Evolutionary conservation across 1,140 invertebrate species (phyloP).

Genomic region (Pentalonia nigronervosa): DNA sequence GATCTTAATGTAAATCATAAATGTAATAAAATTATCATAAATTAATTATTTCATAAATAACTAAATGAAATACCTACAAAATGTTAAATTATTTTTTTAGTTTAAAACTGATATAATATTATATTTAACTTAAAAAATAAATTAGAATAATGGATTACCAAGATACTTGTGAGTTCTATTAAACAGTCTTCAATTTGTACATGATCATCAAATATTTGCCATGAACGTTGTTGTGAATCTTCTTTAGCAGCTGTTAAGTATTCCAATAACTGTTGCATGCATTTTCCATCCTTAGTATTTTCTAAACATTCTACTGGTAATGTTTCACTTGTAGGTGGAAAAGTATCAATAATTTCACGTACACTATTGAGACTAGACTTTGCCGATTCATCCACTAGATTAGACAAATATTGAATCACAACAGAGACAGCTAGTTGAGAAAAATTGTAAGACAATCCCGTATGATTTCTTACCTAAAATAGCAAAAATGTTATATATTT

Average conservation of each 20-base stretch:
- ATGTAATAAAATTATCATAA: background rate
- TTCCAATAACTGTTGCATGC: slow-evolving; percentile 80
- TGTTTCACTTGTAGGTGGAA: slow-evolving; percentile 41
- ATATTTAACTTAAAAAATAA: background rate
- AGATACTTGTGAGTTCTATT: slow-evolving; percentile 83
- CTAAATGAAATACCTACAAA: background rate
- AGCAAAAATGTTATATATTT: background rate
- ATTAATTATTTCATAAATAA: background rate
- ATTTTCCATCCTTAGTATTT: slow-evolving; percentile 78
- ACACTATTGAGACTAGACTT: slow-evolving; percentile 55
- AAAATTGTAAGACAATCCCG: slow-evolving; percentile 85
- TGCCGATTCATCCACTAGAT: slow-evolving; percentile 57
- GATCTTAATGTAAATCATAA: background rate
- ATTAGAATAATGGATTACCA: slow-evolving; percentile 69
- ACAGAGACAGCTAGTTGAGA: slow-evolving; percentile 84
- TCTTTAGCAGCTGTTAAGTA: slow-evolving; percentile 87
- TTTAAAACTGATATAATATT: background rate
- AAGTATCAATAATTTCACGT: slow-evolving; percentile 57
- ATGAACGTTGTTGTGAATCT: slow-evolving; percentile 91
- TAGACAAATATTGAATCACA: slow-evolving; percentile 68
- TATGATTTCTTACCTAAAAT: slow-evolving; percentile 75
- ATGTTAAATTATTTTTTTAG: background rate
- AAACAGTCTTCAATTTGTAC: slow-evolving; percentile 83
- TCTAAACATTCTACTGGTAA: slow-evolving; percentile 69
- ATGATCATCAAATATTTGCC: slow-evolving; percentile 93